Base-by-base conservation (phyloP, 2,113 vertebrate genomes). In the Naja naja region DNA sequence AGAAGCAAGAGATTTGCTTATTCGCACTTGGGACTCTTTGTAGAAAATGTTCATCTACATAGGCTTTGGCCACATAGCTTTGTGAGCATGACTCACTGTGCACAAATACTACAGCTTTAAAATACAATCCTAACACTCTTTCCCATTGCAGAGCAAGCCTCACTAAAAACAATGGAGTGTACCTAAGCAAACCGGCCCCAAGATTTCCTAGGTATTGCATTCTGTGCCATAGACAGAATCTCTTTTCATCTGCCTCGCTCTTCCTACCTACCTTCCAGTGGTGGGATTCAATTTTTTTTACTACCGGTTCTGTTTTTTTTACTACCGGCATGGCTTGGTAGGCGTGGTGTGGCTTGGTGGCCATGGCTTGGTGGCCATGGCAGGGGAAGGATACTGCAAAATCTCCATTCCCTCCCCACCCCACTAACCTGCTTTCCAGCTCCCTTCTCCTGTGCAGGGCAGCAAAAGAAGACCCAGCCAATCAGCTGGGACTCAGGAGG, bases 11-110 rank as follows among this genome's bases (percentile, higher is more conserved):
- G 34, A 96, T 94, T 94, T 56, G 69, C 91, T 96, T 94, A 94
- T 95, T 95, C 95, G 52, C 86, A 91, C 95, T 95, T 97, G 95
- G 92, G 89, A 91, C 22, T 96, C 93, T 89, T 56, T 92, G 53
- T 91, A 91, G 93, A 92, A 94, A 95, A 89, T 89, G 43, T 91
- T 95, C 89, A 95, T 85, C 94, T 64, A 91, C 69, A 89, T 86
- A 14, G 7, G 1, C 92, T 92, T n/a, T 91, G 52, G 56, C 94
- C 54, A 53, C 47, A 92, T 25, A 39, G 30, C 45, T 47, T 81
- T 91, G 87, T 58, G 47, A 43, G 0, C 0, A 87, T 85, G 53
- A 69, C 16, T 95, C 93, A 91, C 88, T 64, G 56, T 6, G 5
- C 55, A 54, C 55, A 47, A 81, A n/a, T 30, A 22, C 1, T 92